Conservation (phyloP, 2,888 invertebrate genomes). For the Trissolcus japonicus region DNA sequence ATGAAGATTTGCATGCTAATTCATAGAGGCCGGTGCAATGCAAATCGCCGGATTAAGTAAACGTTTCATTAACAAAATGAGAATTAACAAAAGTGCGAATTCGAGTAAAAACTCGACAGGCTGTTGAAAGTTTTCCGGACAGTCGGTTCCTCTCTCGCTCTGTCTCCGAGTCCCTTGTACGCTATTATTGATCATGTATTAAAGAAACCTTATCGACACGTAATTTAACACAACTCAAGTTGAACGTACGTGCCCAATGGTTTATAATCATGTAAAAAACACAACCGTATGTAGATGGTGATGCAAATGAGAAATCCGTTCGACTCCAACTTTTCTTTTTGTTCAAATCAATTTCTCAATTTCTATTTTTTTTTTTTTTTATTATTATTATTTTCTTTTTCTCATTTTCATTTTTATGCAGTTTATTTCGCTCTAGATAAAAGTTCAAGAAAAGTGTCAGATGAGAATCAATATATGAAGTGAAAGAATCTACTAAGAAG, state of each 20-base stretch:
- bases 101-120: slow-evolving; percentile 22
- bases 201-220: slow-evolving; percentile 67
- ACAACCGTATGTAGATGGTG: slow-evolving; percentile 2
- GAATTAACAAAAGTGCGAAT: slow-evolving; percentile 22
- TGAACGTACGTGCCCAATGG: slow-evolving; percentile 53
- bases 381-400: no score
- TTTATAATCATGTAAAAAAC: slow-evolving; percentile 27
- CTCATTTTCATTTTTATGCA: no score
- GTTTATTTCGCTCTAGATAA: no score
- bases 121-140: slow-evolving; percentile 45
- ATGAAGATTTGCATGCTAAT: no score
- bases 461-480: no score
- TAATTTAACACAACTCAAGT: slow-evolving; percentile 60
- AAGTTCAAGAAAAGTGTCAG: no score
- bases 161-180: slow-evolving; percentile 56
- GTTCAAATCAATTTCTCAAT: no score
- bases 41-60: neutral
- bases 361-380: no score
- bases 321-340: neutral
- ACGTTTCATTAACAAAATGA: slow-evolving; percentile 11
- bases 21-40: neutral
- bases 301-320: slow-evolving; percentile 11
- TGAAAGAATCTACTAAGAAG: no score
- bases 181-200: slow-evolving; percentile 70
- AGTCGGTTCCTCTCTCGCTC: slow-evolving; percentile 23